phyloP scores from a whole-genome alignment of 1,140 invertebrate species.

The Helicoverpa zea region DNA sequence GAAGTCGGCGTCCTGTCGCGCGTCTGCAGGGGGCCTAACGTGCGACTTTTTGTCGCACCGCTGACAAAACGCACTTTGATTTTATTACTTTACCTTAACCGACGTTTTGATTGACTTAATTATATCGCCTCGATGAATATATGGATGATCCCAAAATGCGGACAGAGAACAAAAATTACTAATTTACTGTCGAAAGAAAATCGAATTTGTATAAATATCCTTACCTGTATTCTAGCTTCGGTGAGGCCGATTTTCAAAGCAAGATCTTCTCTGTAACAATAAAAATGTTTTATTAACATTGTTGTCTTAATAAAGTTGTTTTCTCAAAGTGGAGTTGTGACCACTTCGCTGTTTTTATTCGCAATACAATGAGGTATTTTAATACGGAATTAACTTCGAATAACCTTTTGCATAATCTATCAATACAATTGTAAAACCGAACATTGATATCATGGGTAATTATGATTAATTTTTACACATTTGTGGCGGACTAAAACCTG shows the following conservation, averaged over 20 bases:
- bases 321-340: background rate
- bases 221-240: constrained; percentile 99
- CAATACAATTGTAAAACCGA: background rate
- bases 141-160: constrained; percentile 38
- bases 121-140: constrained; percentile 34
- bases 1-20: constrained; percentile 46
- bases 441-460: background rate
- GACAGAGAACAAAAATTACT: background rate
- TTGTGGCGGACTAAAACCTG: too few species aligned
- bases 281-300: constrained; percentile 56
- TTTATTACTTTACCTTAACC: constrained; percentile 51
- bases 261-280: constrained; percentile 96
- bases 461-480: too few species aligned
- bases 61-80: constrained; percentile 28
- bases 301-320: background rate
- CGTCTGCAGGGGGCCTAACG: constrained; percentile 56
- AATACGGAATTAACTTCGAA: background rate
- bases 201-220: constrained; percentile 13
- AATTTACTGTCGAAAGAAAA: constrained; percentile 16
- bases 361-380: background rate
- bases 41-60: constrained; percentile 59
- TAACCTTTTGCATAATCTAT: background rate
- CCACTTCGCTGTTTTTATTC: background rate
- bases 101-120: constrained; percentile 46
- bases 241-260: constrained; percentile 99